Evolutionary conservation across 2,888 invertebrate genomes (phyloP).

Genomic region (Empis livida): DNA sequence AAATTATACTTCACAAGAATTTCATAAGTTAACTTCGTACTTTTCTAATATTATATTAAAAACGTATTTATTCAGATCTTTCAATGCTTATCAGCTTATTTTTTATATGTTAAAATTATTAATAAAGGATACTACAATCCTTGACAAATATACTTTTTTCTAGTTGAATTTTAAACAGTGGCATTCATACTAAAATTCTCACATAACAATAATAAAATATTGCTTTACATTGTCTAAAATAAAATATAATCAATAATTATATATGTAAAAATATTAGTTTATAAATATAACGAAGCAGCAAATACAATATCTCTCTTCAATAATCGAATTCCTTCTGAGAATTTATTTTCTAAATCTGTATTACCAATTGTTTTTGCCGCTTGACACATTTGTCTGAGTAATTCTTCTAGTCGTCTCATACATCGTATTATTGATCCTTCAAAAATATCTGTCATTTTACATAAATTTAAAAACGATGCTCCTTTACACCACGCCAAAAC

Average conservation of each 20-base stretch:
- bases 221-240: too few relatives aligned
- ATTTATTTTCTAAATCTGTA: constrained; percentile 89
- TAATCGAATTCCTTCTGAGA: constrained; percentile 78
- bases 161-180: too few relatives aligned
- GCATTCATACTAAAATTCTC: too few relatives aligned
- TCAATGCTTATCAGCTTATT: too few relatives aligned
- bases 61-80: too few relatives aligned
- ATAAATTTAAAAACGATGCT: constrained; percentile 77
- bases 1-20: too few relatives aligned
- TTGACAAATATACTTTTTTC: too few relatives aligned
- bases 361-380: constrained; percentile 96
- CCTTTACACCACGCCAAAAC: constrained; percentile 95
- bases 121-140: too few relatives aligned
- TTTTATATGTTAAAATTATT: too few relatives aligned
- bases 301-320: constrained; percentile 99
- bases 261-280: constrained; percentile 22
- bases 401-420: constrained; percentile 92
- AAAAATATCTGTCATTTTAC: constrained; percentile 92
- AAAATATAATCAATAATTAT: not conserved
- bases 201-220: too few relatives aligned
- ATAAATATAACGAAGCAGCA: constrained; percentile 93
- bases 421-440: constrained; percentile 75
- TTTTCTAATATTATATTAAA: too few relatives aligned
- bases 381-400: constrained; percentile 87
- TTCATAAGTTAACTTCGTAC: too few relatives aligned